Conservation (phyloP, 2,888 invertebrate species). For the Trisateles emortualis region DNA sequence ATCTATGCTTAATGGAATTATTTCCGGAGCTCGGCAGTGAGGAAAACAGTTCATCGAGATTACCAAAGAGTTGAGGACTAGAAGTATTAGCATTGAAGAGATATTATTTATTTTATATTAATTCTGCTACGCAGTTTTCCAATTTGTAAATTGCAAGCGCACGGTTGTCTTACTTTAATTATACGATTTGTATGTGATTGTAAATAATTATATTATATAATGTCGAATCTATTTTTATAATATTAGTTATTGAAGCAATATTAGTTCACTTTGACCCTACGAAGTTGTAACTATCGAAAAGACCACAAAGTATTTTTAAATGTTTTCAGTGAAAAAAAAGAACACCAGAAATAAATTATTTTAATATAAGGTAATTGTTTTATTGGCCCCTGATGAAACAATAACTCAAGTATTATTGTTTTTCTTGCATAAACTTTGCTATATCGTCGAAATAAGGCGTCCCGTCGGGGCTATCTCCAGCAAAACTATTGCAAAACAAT, state of each 20-base stretch:
- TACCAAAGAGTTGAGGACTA: conserved; percentile 67
- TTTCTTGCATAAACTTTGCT: neutral
- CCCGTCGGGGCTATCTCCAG: too few species aligned
- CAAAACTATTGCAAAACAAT: too few species aligned
- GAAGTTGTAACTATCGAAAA: conserved; percentile 49
- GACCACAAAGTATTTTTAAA: conserved; percentile 54
- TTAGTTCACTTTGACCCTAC: conserved; percentile 38
- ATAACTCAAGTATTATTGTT: neutral
- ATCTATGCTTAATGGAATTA: conserved; percentile 91
- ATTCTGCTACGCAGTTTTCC: conserved; percentile 30
- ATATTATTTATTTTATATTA: conserved; percentile 36
- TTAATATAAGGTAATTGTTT: conserved; percentile 52
- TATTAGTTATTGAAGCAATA: conserved; percentile 57
- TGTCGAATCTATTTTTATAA: conserved; percentile 74
- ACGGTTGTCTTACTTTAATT: conserved; percentile 40
- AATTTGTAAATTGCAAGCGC: conserved; percentile 43
- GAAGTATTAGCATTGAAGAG: conserved; percentile 14
- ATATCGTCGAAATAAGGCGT: too few species aligned
- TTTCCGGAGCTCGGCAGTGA: conserved; percentile 89
- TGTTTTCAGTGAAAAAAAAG: conserved; percentile 63
- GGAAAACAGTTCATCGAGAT: conserved; percentile 42
- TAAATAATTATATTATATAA: conserved; percentile 60
- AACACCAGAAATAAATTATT: conserved; percentile 73
- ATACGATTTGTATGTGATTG: conserved; percentile 40
- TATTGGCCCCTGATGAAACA: neutral